A percentile compares a stretch with the other conserved stretches of the same genome.
Evolutionary conservation across 2,888 invertebrate genomes (phyloP).

Genomic region (Oscheius sp.): DNA sequence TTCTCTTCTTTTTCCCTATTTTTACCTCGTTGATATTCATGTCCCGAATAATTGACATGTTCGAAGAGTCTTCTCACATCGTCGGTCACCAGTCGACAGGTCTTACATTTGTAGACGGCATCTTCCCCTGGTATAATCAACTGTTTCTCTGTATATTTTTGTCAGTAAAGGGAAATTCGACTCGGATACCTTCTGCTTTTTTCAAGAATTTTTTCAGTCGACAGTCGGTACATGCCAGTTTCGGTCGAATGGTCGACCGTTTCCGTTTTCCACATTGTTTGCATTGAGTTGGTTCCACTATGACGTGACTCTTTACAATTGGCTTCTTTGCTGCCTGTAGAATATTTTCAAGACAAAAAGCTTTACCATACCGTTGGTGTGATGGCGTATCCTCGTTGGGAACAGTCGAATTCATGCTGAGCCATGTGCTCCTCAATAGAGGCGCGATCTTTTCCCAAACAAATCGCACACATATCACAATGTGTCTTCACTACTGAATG

Average conservation of each 20-base stretch:
- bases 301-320: neutral
- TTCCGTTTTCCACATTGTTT: neutral
- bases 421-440: neutral
- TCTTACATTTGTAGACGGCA: neutral
- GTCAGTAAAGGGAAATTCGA: no score
- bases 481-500: slow-evolving; percentile 8
- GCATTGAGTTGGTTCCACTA: neutral
- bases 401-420: slow-evolving; percentile 2
- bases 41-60: no score
- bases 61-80: no score
- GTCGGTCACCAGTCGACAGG: no score
- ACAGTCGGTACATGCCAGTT: slow-evolving; percentile 1
- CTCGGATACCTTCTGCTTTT: neutral
- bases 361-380: neutral
- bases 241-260: neutral
- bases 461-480: slow-evolving; percentile 10
- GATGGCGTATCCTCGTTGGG: neutral
- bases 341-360: no score
- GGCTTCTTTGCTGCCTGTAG: neutral
- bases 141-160: no score
- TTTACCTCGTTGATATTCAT: no score
- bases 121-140: no score
- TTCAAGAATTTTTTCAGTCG: slow-evolving; percentile 1
- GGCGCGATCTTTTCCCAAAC: neutral
- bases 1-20: neutral